Evolutionary conservation across 2,888 invertebrate species (phyloP).

Genomic region (Cordilura impudica): DNA sequence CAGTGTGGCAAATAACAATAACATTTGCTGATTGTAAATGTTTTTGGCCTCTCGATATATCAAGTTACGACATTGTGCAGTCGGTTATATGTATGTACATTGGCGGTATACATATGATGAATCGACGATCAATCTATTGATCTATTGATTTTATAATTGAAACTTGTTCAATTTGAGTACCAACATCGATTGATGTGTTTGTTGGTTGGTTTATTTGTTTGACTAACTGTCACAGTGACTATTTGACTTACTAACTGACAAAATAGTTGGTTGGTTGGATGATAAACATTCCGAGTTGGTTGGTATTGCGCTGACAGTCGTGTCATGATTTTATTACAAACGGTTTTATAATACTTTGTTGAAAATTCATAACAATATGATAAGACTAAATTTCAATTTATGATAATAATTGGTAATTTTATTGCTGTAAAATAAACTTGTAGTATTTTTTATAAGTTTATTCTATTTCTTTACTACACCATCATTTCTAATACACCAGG

Average conservation of each 20-base stretch:
- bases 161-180: constrained; percentile 55
- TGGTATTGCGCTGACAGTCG: background rate
- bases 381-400: constrained; percentile 63
- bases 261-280: background rate
- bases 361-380: constrained; percentile 41
- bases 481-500: constrained; percentile 6
- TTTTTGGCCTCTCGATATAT: no score
- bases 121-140: constrained; percentile 50
- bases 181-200: constrained; percentile 9
- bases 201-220: background rate
- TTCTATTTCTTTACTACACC: background rate
- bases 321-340: constrained; percentile 42
- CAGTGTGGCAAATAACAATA: no score
- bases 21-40: no score
- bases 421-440: constrained; percentile 57
- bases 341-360: constrained; percentile 33
- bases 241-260: background rate
- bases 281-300: background rate
- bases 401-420: constrained; percentile 65
- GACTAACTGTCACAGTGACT: background rate
- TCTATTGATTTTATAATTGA: constrained; percentile 58
- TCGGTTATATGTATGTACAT: constrained; percentile 10
- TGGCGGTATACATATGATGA: constrained; percentile 5
- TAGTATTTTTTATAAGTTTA: background rate
- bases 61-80: no score